Percentiles rank a stretch among this genome's conserved stretches.
Evolutionary conservation across 30 jellyfish, hydroid and myxozoan genomes (phyloP).

Genomic region (Hydra vulgaris): DNA sequence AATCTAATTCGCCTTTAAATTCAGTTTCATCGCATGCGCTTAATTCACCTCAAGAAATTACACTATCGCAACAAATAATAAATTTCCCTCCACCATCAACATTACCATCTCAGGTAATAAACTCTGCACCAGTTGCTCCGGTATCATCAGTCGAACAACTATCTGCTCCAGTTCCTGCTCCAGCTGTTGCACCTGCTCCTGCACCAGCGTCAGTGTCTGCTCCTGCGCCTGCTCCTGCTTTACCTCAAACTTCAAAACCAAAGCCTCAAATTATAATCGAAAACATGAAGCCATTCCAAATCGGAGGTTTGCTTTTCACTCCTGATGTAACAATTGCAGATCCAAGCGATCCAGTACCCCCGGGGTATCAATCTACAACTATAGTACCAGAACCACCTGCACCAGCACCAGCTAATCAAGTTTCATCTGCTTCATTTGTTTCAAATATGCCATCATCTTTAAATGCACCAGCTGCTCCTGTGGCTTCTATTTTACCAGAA

Average conservation of each 20-base stretch:
- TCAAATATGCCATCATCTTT: background rate
- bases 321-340: conserved; percentile 13
- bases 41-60: background rate
- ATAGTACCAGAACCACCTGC: conserved; percentile 17
- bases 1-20: background rate
- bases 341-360: conserved; percentile 5
- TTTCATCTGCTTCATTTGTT: conserved; percentile 7
- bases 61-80: background rate
- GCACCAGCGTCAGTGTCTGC: conserved; percentile 40
- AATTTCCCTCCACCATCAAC: background rate
- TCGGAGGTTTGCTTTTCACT: background rate
- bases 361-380: conserved; percentile 5
- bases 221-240: conserved; percentile 75
- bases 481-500: conserved; percentile 4
- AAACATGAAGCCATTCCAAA: conserved; percentile 1
- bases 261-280: background rate
- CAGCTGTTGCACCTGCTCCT: conserved; percentile 60
- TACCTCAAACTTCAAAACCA: background rate
- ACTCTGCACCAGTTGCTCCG: conserved; percentile 44
- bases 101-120: background rate
- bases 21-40: background rate
- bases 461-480: conserved; percentile 16
- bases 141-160: conserved; percentile 42
- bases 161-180: conserved; percentile 55
- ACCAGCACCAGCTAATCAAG: conserved; percentile 17